Conservation (phyloP, 2,888 invertebrate species). For the Sisyra terminalis region DNA sequence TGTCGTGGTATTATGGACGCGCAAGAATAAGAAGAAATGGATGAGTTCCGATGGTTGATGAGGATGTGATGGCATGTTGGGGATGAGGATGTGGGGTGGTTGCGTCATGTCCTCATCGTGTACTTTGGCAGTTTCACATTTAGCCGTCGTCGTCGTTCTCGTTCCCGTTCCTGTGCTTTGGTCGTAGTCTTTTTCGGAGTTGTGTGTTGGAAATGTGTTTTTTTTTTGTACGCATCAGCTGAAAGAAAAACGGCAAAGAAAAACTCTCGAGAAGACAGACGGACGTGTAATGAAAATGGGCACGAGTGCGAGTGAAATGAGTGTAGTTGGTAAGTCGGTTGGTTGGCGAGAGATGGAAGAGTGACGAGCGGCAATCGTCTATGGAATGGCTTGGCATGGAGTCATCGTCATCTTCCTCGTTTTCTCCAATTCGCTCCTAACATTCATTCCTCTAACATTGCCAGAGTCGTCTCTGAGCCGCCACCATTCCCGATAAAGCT, state of each 20-base stretch:
- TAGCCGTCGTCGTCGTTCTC: neutral
- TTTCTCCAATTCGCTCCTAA: neutral
- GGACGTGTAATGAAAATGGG: neutral
- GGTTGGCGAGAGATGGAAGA: neutral
- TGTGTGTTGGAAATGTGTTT: no score
- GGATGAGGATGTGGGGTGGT: neutral
- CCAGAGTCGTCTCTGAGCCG: no score
- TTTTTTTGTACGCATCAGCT: slow-evolving; percentile 6
- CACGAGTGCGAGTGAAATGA: neutral
- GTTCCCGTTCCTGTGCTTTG: neutral
- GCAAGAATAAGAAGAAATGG: no score
- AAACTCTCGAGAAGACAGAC: slow-evolving; percentile 2
- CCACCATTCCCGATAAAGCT: neutral
- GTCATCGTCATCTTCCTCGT: neutral
- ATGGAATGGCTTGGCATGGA: neutral
- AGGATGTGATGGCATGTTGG: no score
- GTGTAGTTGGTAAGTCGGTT: neutral
- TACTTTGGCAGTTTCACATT: slow-evolving; percentile 5
- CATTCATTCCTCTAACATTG: no score
- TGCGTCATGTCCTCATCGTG: slow-evolving; percentile 4
- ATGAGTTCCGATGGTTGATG: no score
- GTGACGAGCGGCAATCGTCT: neutral
- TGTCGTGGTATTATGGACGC: no score
- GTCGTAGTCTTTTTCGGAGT: slow-evolving; percentile 1
- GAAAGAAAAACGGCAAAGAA: slow-evolving; percentile 4